Percentiles rank a stretch among this genome's conserved stretches.
Conservation (phyloP, 2,888 invertebrate genomes). For the Drosophila subsilvestris region DNA sequence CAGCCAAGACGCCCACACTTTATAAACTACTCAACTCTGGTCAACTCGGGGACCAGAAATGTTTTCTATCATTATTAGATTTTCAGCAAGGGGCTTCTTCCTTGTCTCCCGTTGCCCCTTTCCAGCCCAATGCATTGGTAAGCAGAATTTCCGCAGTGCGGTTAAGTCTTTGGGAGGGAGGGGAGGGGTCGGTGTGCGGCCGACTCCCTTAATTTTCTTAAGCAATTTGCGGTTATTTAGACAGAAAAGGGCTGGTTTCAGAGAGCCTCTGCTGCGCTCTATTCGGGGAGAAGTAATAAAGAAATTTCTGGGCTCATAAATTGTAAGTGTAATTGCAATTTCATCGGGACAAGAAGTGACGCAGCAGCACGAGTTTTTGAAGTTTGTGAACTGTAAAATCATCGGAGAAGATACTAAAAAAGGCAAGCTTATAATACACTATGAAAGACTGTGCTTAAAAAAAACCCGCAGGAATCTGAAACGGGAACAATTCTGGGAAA, state of each 20-base stretch:
- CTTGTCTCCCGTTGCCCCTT: neutral
- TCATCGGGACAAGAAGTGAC: constrained; percentile 17
- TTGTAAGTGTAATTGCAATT: constrained; percentile 49
- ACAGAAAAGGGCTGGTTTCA: constrained; percentile 56
- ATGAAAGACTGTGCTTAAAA: too few species aligned
- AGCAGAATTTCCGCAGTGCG: constrained; percentile 45
- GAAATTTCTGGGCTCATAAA: constrained; percentile 39
- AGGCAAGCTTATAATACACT: too few species aligned
- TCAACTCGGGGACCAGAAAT: constrained; percentile 30
- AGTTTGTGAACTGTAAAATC: constrained; percentile 7
- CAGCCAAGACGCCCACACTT: constrained; percentile 32
- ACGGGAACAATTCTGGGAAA: too few species aligned
- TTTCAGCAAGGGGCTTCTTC: constrained; percentile 64
- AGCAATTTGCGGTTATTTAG: constrained; percentile 77
- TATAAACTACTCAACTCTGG: constrained; percentile 63
- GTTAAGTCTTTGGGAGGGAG: constrained; percentile 39
- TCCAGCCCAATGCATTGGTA: constrained; percentile 26
- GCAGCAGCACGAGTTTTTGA: neutral
- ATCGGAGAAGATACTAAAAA: neutral
- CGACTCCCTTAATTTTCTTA: constrained; percentile 16
- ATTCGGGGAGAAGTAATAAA: constrained; percentile 39
- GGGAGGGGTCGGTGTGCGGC: constrained; percentile 18
- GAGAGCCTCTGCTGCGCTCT: constrained; percentile 13
- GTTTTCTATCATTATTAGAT: constrained; percentile 72
- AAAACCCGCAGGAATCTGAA: too few species aligned